These are phyloP conservation scores for Drusus annulatus DNA, from an alignment of 1,140 invertebrate genomes.

Conservation along the genomic window DNA sequence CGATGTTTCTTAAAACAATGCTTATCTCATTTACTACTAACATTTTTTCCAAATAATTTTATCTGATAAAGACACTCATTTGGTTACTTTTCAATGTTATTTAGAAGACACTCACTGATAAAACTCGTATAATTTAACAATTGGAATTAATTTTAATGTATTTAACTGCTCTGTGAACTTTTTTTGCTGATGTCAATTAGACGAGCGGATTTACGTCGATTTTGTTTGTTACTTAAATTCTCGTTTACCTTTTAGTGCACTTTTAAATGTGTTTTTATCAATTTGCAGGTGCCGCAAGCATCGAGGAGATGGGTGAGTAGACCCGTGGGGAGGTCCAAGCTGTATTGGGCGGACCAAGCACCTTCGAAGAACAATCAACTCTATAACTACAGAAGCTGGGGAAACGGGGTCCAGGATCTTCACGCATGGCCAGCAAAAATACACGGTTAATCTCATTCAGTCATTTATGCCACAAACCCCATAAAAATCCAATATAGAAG, in stretches of 20 bases:
- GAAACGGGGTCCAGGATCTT: not conserved
- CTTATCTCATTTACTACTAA: no score
- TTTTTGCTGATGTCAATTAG: no score
- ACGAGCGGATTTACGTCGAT: no score
- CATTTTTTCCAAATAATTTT: no score
- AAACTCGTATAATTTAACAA: no score
- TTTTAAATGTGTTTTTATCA: not conserved
- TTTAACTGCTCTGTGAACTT: no score
- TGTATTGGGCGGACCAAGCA: conserved; percentile 1
- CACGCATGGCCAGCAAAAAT: conserved; percentile 30
- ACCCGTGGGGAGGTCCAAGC: conserved; percentile 17
- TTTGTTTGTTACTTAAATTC: no score
- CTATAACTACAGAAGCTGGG: conserved; percentile 9
- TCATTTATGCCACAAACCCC: not conserved
- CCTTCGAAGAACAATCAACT: not conserved
- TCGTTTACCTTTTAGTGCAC: not conserved
- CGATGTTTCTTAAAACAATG: no score
- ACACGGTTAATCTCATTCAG: not conserved
- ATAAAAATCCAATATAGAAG: not conserved
- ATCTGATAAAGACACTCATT: no score
- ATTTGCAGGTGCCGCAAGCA: conserved; percentile 5
- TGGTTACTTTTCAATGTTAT: no score
- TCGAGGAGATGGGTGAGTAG: conserved; percentile 17
- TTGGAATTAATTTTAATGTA: no score
- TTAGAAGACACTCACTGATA: no score